A percentile compares a stretch with the other conserved stretches of the same genome.
phyloP scores from a whole-genome alignment of 2,888 invertebrate species.

The Macrosoma leucophasiata region DNA sequence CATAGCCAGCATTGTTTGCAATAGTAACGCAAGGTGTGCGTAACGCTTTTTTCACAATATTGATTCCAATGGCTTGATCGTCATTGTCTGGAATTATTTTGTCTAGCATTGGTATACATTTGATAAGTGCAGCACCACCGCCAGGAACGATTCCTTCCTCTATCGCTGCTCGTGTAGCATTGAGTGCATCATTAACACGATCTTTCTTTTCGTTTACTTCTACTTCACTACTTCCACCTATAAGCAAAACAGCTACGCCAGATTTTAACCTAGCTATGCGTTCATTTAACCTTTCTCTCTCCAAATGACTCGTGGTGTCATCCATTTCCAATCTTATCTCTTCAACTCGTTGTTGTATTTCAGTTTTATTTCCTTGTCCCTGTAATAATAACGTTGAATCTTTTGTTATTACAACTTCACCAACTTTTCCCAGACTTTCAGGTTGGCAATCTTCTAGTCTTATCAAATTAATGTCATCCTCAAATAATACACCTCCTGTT shows the following conservation, averaged over 20 bases:
- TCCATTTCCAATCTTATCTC: constrained; percentile 89
- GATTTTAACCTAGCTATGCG: constrained; percentile 90
- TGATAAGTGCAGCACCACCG: constrained; percentile 91
- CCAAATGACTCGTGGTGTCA: constrained; percentile 89
- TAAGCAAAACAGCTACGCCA: constrained; percentile 83
- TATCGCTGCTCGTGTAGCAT: constrained; percentile 95
- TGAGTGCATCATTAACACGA: constrained; percentile 94
- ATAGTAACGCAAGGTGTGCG: constrained; percentile 92
- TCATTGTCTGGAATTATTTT: constrained; percentile 78
- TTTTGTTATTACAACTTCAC: constrained; percentile 93
- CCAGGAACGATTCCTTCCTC: constrained; percentile 98
- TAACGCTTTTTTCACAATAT: constrained; percentile 89
- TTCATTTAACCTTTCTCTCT: constrained; percentile 92
- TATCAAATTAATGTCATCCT: constrained; percentile 91
- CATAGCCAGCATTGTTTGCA: constrained; percentile 92
- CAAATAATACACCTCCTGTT: constrained; percentile 94
- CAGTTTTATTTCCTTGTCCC: constrained; percentile 85
- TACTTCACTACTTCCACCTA: constrained; percentile 91
- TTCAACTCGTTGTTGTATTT: constrained; percentile 85
- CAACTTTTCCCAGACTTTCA: constrained; percentile 88
- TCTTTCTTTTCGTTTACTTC: constrained; percentile 98
- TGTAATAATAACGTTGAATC: constrained; percentile 85
- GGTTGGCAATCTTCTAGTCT: constrained; percentile 90
- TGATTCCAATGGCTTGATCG: constrained; percentile 87
- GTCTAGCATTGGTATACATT: constrained; percentile 84